phyloP scores from a whole-genome alignment of 35 echinoderm and acorn worm genomes.

The Heliocidaris tuberculata region DNA sequence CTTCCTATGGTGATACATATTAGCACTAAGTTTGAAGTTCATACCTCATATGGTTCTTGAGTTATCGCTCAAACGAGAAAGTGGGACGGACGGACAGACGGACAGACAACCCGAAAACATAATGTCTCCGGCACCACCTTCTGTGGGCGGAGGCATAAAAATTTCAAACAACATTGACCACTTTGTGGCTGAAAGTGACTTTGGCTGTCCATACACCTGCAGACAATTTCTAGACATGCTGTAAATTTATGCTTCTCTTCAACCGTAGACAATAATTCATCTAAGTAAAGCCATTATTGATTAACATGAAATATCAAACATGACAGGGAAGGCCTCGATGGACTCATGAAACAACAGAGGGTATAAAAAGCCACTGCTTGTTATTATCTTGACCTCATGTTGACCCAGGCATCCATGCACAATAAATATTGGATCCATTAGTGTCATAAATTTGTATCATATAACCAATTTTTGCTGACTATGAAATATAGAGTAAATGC shows the following conservation, averaged over 20 bases:
- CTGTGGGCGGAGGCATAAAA: too few species aligned
- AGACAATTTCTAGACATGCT: background rate
- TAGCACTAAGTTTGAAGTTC: too few species aligned
- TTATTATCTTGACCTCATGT: background rate
- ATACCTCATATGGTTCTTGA: too few species aligned
- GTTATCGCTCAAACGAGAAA: too few species aligned
- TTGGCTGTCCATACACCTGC: background rate
- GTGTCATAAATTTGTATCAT: background rate
- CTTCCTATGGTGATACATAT: too few species aligned
- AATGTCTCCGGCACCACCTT: too few species aligned
- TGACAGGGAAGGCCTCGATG: background rate
- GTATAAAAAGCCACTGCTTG: background rate
- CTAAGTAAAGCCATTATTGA: background rate
- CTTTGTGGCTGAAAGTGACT: background rate
- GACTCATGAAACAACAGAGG: background rate
- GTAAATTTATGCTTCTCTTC: background rate
- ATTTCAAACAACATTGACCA: too few species aligned
- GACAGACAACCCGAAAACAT: too few species aligned
- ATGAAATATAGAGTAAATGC: background rate
- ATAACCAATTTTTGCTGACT: background rate
- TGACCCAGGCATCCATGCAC: background rate
- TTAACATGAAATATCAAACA: background rate
- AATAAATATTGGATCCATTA: constrained; percentile 4
- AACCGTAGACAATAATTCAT: background rate
- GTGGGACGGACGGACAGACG: too few species aligned